Conservation (phyloP, 2,797 vertebrate genomes). For the Danio kyathit region DNA sequence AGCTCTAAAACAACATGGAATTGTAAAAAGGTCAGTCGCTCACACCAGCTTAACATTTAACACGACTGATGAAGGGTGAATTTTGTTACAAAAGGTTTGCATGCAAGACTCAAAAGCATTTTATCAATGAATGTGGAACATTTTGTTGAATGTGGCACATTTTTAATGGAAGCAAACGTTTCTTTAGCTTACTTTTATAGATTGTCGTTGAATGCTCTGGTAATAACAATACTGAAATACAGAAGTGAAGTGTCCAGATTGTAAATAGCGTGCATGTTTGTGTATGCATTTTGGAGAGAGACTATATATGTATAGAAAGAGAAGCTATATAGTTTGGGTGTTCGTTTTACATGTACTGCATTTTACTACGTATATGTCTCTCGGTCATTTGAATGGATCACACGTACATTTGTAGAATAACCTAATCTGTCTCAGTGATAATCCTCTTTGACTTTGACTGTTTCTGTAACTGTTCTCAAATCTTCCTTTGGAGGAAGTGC, state of each 20-base stretch:
- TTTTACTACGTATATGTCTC: conserved; percentile 4
- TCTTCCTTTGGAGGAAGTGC: conserved; percentile 18
- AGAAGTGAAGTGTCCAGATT: conserved; percentile 36
- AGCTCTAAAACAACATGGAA: conserved; percentile 36
- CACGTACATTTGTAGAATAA: not conserved
- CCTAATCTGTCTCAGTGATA: conserved; percentile 34
- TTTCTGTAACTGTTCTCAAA: conserved; percentile 39
- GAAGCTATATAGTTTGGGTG: conserved; percentile 5
- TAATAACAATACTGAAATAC: not conserved
- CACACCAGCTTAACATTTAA: conserved; percentile 34
- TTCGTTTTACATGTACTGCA: conserved; percentile 5
- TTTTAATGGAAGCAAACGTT: conserved; percentile 31
- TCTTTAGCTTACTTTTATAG: conserved; percentile 24
- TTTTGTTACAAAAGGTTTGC: conserved; percentile 43
- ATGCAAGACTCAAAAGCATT: conserved; percentile 31
- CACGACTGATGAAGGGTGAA: conserved; percentile 17
- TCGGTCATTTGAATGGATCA: not conserved
- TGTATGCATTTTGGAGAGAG: not conserved
- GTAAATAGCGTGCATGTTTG: conserved; percentile 53
- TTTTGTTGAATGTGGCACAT: conserved; percentile 21
- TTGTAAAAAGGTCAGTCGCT: conserved; percentile 39
- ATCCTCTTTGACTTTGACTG: conserved; percentile 56
- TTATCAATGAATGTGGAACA: conserved; percentile 44
- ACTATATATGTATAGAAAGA: not conserved
- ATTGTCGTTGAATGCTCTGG: not conserved